Percentiles rank a stretch among this genome's conserved stretches.
phyloP scores from a whole-genome alignment of 2,113 vertebrate species.

The Mormyrus lacerda region DNA sequence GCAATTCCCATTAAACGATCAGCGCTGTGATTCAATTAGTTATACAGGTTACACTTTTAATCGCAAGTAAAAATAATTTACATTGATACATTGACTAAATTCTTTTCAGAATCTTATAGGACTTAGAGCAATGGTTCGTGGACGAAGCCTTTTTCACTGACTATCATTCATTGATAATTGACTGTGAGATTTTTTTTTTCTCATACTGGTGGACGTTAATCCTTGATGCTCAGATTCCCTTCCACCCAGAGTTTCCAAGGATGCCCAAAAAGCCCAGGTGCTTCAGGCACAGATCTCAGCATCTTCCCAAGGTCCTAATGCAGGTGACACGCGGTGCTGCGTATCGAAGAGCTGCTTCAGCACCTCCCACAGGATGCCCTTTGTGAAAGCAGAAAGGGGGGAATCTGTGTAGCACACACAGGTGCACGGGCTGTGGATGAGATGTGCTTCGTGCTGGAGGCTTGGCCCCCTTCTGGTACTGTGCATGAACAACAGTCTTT shows the following conservation, averaged over 20 bases:
- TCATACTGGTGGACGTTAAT: too few relatives aligned
- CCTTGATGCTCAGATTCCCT: neutral
- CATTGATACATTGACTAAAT: too few relatives aligned
- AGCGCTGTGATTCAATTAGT: too few relatives aligned
- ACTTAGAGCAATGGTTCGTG: too few relatives aligned
- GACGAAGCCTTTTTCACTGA: too few relatives aligned
- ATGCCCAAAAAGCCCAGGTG: neutral
- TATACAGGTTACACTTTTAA: too few relatives aligned
- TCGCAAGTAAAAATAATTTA: too few relatives aligned
- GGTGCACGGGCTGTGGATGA: constrained; percentile 19
- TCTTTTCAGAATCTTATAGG: too few relatives aligned
- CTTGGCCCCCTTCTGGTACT: constrained; percentile 9
- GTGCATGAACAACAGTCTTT: neutral
- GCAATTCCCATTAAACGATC: too few relatives aligned
- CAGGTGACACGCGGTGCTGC: neutral
- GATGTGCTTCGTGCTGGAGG: neutral
- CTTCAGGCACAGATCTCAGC: neutral
- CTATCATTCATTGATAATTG: too few relatives aligned
- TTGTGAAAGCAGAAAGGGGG: constrained; percentile 11
- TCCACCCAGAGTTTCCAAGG: neutral
- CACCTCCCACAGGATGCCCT: constrained; percentile 14
- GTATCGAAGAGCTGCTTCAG: too few relatives aligned
- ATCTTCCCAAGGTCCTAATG: neutral
- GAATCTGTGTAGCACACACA: constrained; percentile 27
- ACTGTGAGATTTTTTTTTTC: too few relatives aligned